Evolutionary conservation across 2,888 invertebrate species (phyloP), one percentile per base, ranked within the genome.

Genomic region (Cataglyphis albicans): DNA sequence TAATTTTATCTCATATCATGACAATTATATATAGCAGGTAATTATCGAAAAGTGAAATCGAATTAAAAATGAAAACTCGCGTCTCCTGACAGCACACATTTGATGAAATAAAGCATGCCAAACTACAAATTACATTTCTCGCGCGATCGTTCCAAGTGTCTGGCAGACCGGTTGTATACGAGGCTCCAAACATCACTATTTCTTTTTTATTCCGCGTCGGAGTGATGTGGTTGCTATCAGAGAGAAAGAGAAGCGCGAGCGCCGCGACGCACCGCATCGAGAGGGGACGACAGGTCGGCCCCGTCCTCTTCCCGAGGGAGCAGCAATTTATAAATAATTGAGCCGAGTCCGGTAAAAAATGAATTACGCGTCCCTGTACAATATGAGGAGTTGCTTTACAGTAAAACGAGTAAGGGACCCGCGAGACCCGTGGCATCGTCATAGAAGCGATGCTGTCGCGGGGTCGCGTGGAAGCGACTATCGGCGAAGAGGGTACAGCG

Each of bases 311-410:
- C 93, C 89, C 94, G 82, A 73, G 93, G 93, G 94, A 93, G 92
- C 92, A 92, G 93, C 94, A 94, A 94, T 94, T 94, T 94, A 94
- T 94, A 94, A 94, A 94, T 94, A 94, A 94, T 94, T 94, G 94
- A 94, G 92, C 91, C 90, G 92, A 90, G 94, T 94, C 94, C 94
- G 94, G 94, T 94, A 94, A 94, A 94, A 94, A 94, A 94, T 94
- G 94, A 94, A 94, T 94, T 94, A 94, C 94, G 94, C 92, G 91
- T 93, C 93, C 93, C 94, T 92, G 91, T 94, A 94, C 94, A 94
- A 94, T 94, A 94, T 93, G 93, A 94, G 94, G 93, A 93, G 93
- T 94, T 93, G 93, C 91, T 93, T 94, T 93, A 93, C 93, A 91
- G 94, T 93, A 91, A 94, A 93, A 94, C 92, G 93, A 94, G 93